Conservation (phyloP, 2,113 vertebrate species). For the Microcebus tavaratra region DNA sequence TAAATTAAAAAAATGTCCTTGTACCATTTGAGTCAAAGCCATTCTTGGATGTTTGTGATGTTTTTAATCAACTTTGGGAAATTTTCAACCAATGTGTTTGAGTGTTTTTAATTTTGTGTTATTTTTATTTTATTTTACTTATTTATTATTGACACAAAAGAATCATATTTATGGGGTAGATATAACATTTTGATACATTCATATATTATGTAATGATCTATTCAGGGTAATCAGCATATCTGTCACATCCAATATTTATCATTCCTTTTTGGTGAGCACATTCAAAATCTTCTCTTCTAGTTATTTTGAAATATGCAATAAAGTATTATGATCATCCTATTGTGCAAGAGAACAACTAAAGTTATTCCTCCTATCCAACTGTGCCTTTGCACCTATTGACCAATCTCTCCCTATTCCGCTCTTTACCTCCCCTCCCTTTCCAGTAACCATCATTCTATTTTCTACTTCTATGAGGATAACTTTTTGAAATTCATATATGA, state of each 20-base stretch:
- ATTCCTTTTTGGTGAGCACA: background rate
- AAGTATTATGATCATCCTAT: background rate
- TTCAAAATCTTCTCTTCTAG: background rate
- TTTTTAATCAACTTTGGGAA: background rate
- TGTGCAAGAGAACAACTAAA: background rate
- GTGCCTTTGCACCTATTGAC: background rate
- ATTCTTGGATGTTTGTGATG: background rate
- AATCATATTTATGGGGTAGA: background rate
- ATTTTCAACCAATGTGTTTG: background rate
- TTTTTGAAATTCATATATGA: background rate
- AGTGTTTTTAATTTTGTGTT: background rate
- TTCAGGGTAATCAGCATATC: background rate
- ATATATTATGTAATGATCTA: background rate
- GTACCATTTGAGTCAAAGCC: no score
- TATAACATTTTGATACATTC: background rate
- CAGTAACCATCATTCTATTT: background rate
- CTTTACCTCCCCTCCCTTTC: background rate
- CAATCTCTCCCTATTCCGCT: background rate
- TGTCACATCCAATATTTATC: background rate
- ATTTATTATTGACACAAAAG: background rate
- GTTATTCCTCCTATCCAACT: background rate
- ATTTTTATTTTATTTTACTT: background rate
- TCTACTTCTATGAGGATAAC: background rate
- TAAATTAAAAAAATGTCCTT: no score
- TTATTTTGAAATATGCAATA: background rate